phyloP scores from a whole-genome alignment of 2,888 invertebrate species.

The Plusia festucae region DNA sequence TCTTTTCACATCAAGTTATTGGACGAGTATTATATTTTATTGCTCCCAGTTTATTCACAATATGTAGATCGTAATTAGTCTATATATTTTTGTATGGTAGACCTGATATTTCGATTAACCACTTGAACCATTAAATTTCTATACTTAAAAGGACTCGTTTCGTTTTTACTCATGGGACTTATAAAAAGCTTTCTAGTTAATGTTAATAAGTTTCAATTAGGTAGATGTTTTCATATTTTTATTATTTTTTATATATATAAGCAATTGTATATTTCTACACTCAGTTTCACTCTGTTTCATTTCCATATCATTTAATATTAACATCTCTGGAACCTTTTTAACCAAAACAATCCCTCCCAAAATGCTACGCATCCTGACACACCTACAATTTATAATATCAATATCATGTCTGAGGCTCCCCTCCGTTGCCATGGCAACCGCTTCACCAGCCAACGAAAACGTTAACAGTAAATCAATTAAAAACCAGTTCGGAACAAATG shows the following conservation, averaged over 20 bases:
- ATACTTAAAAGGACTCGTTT: neutral
- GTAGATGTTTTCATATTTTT: neutral
- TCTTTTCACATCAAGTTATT: conserved; percentile 28
- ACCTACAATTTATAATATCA: conserved; percentile 66
- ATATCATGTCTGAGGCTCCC: conserved; percentile 70
- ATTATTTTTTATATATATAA: too few relatives aligned
- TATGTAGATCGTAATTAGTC: conserved; percentile 3
- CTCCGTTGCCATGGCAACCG: conserved; percentile 73
- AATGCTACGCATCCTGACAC: conserved; percentile 56
- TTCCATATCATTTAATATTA: neutral
- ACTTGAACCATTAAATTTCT: neutral
- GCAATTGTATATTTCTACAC: neutral
- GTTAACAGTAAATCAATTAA: conserved; percentile 59
- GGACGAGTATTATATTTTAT: neutral
- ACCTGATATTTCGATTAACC: neutral
- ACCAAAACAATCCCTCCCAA: conserved; percentile 56
- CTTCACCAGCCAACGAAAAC: conserved; percentile 61
- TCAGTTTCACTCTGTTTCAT: neutral
- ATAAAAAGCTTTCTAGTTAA: neutral
- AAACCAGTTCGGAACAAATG: conserved; percentile 52
- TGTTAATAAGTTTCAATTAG: neutral
- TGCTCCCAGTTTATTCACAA: conserved; percentile 8
- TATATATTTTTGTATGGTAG: neutral
- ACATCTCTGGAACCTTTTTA: conserved; percentile 25
- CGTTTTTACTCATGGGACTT: neutral